These are phyloP conservation scores for Lasius platythorax DNA, from an alignment of 2,888 invertebrate species.

Conservation along the genomic window DNA sequence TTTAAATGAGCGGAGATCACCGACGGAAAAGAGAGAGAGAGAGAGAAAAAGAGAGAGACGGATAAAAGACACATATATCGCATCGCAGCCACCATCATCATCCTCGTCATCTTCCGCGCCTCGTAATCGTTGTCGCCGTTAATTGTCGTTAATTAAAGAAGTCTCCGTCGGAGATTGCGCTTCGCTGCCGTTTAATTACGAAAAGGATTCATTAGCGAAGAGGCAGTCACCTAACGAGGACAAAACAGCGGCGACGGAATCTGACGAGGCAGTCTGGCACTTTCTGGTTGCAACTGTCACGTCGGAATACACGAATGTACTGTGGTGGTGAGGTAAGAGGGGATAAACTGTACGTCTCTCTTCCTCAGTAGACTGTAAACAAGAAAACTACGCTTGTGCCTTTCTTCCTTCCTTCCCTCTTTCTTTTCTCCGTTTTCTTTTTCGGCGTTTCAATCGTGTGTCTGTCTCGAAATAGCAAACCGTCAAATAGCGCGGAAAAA, in stretches of 20 bases:
- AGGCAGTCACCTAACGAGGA: constrained; percentile 69
- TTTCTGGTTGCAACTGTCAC: constrained; percentile 49
- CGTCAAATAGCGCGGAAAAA: not conserved
- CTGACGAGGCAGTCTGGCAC: constrained; percentile 44
- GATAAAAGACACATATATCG: constrained; percentile 45
- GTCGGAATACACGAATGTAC: constrained; percentile 16
- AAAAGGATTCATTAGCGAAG: constrained; percentile 76
- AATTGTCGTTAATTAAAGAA: constrained; percentile 77
- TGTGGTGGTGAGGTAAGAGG: not conserved
- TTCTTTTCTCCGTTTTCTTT: not conserved
- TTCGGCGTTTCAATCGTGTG: not conserved
- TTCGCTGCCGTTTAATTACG: constrained; percentile 75
- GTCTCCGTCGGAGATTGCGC: constrained; percentile 67
- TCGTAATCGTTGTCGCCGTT: constrained; percentile 71
- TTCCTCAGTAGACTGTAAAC: not conserved
- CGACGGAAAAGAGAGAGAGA: not conserved
- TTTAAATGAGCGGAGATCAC: constrained; percentile 37
- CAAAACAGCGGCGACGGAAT: constrained; percentile 64
- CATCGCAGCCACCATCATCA: constrained; percentile 60
- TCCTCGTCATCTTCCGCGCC: constrained; percentile 66
- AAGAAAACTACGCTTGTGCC: constrained; percentile 37
- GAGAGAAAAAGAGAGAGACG: not conserved
- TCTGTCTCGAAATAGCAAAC: not conserved
- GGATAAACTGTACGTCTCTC: constrained; percentile 8
- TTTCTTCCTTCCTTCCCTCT: not conserved